A percentile compares a stretch with the other conserved stretches of the same genome.
These are phyloP conservation scores for Lepidocyrtinus sp. DNA, from an alignment of 2,888 invertebrate genomes.

Conservation along the genomic window DNA sequence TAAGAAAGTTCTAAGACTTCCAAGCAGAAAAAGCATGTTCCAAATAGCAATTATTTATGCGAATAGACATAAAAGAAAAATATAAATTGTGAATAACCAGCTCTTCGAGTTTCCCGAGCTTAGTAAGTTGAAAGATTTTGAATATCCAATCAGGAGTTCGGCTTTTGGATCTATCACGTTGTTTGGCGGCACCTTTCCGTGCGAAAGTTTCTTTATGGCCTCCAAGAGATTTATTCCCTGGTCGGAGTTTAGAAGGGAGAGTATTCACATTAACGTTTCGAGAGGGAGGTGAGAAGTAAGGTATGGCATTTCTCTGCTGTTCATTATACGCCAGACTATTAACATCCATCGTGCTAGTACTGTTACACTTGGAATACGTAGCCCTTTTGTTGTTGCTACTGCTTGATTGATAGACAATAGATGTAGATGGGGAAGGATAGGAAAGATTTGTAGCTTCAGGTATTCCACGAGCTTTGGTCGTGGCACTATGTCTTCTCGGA, in stretches of 20 bases:
- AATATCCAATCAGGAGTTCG: slow-evolving; percentile 73
- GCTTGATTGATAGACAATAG: slow-evolving; percentile 27
- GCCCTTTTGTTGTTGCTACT: neutral
- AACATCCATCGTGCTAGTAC: neutral
- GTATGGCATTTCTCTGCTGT: neutral
- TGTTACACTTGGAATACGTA: slow-evolving; percentile 11
- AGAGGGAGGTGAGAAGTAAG: neutral
- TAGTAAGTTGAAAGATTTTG: slow-evolving; percentile 72
- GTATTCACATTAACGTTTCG: slow-evolving; percentile 7
- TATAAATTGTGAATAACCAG: slow-evolving; percentile 71
- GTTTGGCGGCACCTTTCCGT: slow-evolving; percentile 30
- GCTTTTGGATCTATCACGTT: slow-evolving; percentile 69
- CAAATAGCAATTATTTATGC: too few relatives aligned
- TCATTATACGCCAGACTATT: slow-evolving; percentile 29
- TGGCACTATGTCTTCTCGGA: neutral
- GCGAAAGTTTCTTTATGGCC: slow-evolving; percentile 39
- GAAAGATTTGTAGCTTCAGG: slow-evolving; percentile 21
- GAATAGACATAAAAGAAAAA: neutral
- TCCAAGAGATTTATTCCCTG: slow-evolving; percentile 39
- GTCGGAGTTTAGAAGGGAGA: slow-evolving; percentile 33
- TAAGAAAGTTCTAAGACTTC: too few relatives aligned
- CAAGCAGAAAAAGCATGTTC: too few relatives aligned
- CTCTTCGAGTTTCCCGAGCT: slow-evolving; percentile 71
- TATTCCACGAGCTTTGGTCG: slow-evolving; percentile 15
- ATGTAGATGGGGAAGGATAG: slow-evolving; percentile 34